These are phyloP conservation scores for Holothuria leucospilota DNA, from an alignment of 53 echinoderm and acorn worm species.

Conservation along the genomic window DNA sequence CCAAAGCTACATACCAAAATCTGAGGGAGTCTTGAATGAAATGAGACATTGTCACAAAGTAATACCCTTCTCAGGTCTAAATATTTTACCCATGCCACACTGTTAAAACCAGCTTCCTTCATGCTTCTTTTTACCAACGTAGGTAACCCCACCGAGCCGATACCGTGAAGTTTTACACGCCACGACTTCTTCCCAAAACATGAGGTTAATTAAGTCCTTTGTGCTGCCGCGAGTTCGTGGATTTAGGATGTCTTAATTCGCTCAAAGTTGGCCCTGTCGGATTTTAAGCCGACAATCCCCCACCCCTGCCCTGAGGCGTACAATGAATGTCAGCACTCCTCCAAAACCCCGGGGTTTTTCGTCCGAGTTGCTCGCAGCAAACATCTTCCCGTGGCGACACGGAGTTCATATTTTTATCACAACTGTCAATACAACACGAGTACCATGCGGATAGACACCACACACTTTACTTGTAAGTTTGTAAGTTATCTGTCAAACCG, in stretches of 20 bases:
- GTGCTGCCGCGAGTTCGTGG: constrained; percentile 18
- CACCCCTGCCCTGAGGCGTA: constrained; percentile 44
- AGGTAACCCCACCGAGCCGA: constrained; percentile 7
- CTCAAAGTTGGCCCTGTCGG: constrained; percentile 18
- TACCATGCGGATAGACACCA: too few species aligned
- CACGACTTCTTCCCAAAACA: not conserved
- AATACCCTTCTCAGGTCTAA: too few species aligned
- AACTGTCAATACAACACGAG: not conserved
- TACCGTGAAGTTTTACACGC: constrained; percentile 3
- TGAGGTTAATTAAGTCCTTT: constrained; percentile 36
- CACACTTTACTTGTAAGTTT: too few species aligned
- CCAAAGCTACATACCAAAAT: not conserved
- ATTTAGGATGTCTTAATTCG: constrained; percentile 26
- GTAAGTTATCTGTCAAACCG: too few species aligned
- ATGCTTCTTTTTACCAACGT: not conserved
- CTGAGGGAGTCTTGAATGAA: not conserved
- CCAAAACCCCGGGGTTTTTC: constrained; percentile 30
- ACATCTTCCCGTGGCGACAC: constrained; percentile 11
- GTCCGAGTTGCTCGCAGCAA: not conserved
- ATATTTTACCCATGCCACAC: too few species aligned
- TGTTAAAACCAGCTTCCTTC: too few species aligned
- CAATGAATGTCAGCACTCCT: constrained; percentile 17
- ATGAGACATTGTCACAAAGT: not conserved
- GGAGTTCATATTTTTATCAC: not conserved
- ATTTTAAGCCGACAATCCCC: constrained; percentile 25